Evolutionary conservation across 2,888 invertebrate species (phyloP).

Genomic region (Drosophila kuntzei): DNA sequence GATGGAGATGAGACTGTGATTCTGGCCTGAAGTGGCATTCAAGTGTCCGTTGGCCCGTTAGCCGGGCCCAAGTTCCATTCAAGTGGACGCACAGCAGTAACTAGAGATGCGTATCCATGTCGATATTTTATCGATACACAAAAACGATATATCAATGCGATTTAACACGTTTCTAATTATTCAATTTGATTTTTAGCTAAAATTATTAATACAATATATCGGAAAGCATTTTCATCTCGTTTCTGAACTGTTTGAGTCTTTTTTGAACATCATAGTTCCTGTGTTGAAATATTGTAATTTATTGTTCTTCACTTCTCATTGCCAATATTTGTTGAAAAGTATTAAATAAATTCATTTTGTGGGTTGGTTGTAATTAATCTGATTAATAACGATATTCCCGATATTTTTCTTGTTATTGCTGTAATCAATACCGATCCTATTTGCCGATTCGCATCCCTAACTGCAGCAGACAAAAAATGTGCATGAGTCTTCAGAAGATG

Average conservation of each 20-base stretch:
- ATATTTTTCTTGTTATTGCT: neutral
- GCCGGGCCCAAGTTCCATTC: conserved; percentile 42
- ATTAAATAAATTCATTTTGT: too few species aligned
- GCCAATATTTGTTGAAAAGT: too few species aligned
- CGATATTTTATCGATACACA: neutral
- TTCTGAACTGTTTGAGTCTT: too few species aligned
- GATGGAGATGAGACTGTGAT: conserved; percentile 26
- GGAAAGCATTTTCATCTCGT: too few species aligned
- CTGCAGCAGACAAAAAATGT: neutral
- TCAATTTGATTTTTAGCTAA: too few species aligned
- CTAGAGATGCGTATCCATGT: conserved; percentile 8
- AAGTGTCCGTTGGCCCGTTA: conserved; percentile 54
- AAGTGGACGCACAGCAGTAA: conserved; percentile 35
- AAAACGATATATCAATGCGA: neutral
- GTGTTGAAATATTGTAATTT: too few species aligned
- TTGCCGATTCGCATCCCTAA: neutral
- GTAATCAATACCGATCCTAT: neutral
- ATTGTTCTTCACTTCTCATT: too few species aligned
- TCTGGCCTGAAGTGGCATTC: conserved; percentile 52
- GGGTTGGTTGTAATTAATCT: too few species aligned
- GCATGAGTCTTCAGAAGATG: neutral
- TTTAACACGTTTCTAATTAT: neutral
- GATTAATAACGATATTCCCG: neutral
- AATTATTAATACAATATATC: too few species aligned
- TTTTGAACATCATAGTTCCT: too few species aligned